These are phyloP conservation scores for Tiphia femorata DNA, from an alignment of 2,888 invertebrate species.

Conservation along the genomic window DNA sequence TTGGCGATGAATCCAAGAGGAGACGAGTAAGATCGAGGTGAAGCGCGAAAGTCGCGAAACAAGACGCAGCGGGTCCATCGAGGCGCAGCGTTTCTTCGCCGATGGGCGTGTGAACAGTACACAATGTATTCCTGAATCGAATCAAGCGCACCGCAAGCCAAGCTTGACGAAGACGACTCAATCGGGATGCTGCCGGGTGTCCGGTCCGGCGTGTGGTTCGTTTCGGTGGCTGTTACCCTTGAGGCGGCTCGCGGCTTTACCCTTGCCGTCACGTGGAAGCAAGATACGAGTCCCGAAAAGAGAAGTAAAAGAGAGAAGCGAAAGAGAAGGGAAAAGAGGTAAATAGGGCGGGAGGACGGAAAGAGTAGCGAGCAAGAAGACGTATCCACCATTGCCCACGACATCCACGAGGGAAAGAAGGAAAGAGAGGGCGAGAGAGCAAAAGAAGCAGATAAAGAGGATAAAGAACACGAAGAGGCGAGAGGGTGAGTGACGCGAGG, in stretches of 20 bases:
- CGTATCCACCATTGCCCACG: too few species aligned
- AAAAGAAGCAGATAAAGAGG: background rate
- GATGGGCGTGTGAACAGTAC: slow-evolving; percentile 12
- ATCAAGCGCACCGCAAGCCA: slow-evolving; percentile 12
- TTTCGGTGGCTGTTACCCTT: slow-evolving; percentile 7
- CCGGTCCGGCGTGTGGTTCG: slow-evolving; percentile 24
- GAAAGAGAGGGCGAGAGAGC: background rate
- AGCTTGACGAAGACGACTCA: slow-evolving; percentile 41
- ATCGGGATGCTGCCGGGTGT: slow-evolving; percentile 38
- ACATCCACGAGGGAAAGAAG: too few species aligned
- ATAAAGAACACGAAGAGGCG: slow-evolving; percentile 1
- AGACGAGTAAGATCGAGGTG: too few species aligned
- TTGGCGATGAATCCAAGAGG: too few species aligned
- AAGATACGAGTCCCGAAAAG: too few species aligned
- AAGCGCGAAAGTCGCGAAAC: too few species aligned
- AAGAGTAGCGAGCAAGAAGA: too few species aligned
- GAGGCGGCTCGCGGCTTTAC: slow-evolving; percentile 20
- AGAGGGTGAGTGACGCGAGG: slow-evolving; percentile 11
- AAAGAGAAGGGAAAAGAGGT: background rate
- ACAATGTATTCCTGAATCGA: slow-evolving; percentile 34
- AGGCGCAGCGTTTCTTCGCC: background rate
- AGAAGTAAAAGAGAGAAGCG: slow-evolving; percentile 9
- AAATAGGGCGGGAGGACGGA: background rate
- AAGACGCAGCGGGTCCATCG: too few species aligned
- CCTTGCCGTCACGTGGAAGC: slow-evolving; percentile 13